phyloP scores from a whole-genome alignment of 2,888 invertebrate species.

The Abrostola triplasia region DNA sequence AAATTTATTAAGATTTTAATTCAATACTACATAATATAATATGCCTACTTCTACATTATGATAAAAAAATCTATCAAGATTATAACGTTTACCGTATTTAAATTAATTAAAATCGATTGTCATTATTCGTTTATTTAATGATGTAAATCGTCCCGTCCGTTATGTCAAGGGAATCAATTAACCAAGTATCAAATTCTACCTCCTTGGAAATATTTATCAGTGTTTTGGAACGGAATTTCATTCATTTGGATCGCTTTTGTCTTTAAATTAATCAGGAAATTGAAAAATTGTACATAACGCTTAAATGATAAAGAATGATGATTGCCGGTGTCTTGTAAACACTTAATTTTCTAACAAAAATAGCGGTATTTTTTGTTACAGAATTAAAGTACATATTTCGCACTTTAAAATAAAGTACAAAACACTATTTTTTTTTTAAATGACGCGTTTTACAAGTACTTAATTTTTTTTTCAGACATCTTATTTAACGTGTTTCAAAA shows the following conservation, averaged over 20 bases:
- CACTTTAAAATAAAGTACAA: too few relatives aligned
- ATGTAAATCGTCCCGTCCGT: too few relatives aligned
- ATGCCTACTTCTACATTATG: too few relatives aligned
- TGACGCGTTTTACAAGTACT: too few relatives aligned
- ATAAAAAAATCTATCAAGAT: too few relatives aligned
- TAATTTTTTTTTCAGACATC: too few relatives aligned
- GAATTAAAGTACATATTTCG: not conserved
- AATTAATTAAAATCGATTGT: too few relatives aligned
- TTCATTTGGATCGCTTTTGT: constrained; percentile 24
- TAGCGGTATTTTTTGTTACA: constrained; percentile 4
- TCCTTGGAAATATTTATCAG: constrained; percentile 7
- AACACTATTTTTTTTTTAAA: not conserved
- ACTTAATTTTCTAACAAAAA: constrained; percentile 35
- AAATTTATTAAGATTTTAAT: too few relatives aligned
- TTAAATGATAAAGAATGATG: constrained; percentile 39
- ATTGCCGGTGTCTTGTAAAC: constrained; percentile 21
- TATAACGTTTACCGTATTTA: too few relatives aligned
- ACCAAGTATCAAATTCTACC: constrained; percentile 8
- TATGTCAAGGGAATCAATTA: constrained; percentile 11
- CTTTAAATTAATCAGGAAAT: constrained; percentile 43
- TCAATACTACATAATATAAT: too few relatives aligned
- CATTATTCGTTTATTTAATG: too few relatives aligned
- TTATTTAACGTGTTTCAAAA: too few relatives aligned
- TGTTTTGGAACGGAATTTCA: constrained; percentile 20
- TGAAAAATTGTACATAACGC: constrained; percentile 37